Evolutionary conservation across 2,888 invertebrate genomes (phyloP), one percentile per base, ranked within the genome.

Genomic region (Oxyteleia sp.): DNA sequence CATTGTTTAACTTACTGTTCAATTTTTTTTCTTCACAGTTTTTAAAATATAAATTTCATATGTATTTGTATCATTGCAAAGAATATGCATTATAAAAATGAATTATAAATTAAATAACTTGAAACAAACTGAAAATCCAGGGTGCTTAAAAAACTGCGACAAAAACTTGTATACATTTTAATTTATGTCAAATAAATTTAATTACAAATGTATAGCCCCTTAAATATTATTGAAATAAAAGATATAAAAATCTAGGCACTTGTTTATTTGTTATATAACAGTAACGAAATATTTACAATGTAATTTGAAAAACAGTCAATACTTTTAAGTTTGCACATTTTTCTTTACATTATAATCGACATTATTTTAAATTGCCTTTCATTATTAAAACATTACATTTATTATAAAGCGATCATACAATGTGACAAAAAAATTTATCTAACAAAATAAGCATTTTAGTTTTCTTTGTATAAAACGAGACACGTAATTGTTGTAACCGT

Each of bases 401-500:
- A 26, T 7, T 3, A 26, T 26, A 4, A 26, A 26, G 38, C 38
- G 38, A 38, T 38, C 38, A n/a, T n/a, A 38, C 3, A 38, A n/a
- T 38, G 38, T 3, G 11, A 7, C 11, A 35, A 35, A 35, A 35
- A 7, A 35, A 7, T 35, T 8, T 35, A 10, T 35, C 4, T 35
- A 35, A 35, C 10, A 35, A 8, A 10, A 10, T 2, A 35, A 4
- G 2, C 7, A 38, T 38, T 38, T 32, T 38, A 38, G 8, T 32
- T 38, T 2, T 13, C n/a, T 38, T 38, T 38, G 10, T 10, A 38
- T 38, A n/a, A 38, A 45, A 45, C 18, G 16, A 49, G 23, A 53
- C 47, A 64, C 47, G 49, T 38, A 45, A 43, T 76, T 82, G 82
- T 82, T 82, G 76, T 82, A 76, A 82, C 72, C 82, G 66, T 71